Evolutionary conservation across 2,888 invertebrate genomes (phyloP).

Genomic region (Dolichopus griseipennis): DNA sequence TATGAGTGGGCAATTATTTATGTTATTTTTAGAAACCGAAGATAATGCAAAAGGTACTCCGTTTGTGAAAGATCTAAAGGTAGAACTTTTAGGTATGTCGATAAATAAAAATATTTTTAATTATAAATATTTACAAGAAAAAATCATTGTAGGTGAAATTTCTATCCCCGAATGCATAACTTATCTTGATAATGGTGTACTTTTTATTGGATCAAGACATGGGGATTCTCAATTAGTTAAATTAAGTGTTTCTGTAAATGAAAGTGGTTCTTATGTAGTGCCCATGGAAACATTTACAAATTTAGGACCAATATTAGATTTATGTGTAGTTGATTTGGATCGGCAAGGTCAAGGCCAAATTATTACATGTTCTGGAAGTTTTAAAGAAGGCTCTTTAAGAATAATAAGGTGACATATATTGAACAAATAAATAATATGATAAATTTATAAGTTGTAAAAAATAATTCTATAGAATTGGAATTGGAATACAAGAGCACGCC

Average conservation of each 20-base stretch:
- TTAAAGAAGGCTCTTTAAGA: constrained; percentile 93
- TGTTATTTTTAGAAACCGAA: constrained; percentile 85
- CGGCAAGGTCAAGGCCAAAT: constrained; percentile 95
- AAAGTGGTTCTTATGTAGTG: constrained; percentile 79
- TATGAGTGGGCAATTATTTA: constrained; percentile 88
- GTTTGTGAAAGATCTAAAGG: constrained; percentile 82
- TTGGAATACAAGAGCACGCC: constrained; percentile 97
- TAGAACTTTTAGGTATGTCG: constrained; percentile 68
- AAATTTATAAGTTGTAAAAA: too few species aligned
- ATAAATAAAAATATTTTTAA: neutral
- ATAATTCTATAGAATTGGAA: constrained; percentile 69
- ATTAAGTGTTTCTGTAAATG: constrained; percentile 74
- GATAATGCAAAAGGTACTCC: constrained; percentile 66
- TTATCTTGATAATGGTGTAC: constrained; percentile 95
- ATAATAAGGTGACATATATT: constrained; percentile 56
- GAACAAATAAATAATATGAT: neutral
- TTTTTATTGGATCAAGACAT: constrained; percentile 90
- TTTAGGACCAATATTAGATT: constrained; percentile 94
- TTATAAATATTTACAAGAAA: neutral
- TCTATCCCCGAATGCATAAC: constrained; percentile 96
- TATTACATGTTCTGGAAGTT: constrained; percentile 95
- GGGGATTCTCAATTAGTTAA: constrained; percentile 95
- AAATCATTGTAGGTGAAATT: constrained; percentile 56
- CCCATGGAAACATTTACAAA: constrained; percentile 96
- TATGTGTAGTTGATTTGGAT: constrained; percentile 95